These are phyloP conservation scores for Cynodonichthys magdalenae DNA, from an alignment of 2,797 vertebrate genomes.

Conservation along the genomic window DNA sequence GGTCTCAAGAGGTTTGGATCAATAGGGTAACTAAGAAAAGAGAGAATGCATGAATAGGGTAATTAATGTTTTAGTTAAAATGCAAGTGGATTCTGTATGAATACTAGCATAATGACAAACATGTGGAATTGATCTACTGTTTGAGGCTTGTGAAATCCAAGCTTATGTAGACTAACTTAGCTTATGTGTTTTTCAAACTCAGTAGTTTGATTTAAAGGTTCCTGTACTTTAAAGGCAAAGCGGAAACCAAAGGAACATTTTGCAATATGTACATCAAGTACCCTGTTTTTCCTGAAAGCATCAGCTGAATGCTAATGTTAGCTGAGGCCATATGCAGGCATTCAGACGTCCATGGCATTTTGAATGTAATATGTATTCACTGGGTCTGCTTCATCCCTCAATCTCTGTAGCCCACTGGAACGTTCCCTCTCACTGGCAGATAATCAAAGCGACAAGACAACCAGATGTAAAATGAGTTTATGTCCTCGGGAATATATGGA, in stretches of 20 bases:
- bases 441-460: slow-evolving; percentile 27
- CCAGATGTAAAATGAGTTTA: slow-evolving; percentile 12
- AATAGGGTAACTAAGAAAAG: slow-evolving; percentile 13
- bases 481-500: slow-evolving; percentile 7
- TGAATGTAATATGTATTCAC: slow-evolving; percentile 12
- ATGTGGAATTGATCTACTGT: slow-evolving; percentile 4
- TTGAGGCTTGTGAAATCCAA: slow-evolving; percentile 22
- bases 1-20: slow-evolving; percentile 10
- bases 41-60: slow-evolving; percentile 14
- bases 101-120: slow-evolving; percentile 1
- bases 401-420: slow-evolving; percentile 7
- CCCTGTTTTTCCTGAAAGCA: slow-evolving; percentile 4
- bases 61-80: slow-evolving; percentile 20
- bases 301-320: slow-evolving; percentile 25
- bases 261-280: slow-evolving; percentile 1
- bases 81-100: slow-evolving; percentile 21
- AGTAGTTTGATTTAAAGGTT: slow-evolving; percentile 37
- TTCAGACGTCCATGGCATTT: slow-evolving; percentile 28
- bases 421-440: slow-evolving; percentile 25
- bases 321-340: slow-evolving; percentile 20
- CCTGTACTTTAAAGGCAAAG: slow-evolving; percentile 23
- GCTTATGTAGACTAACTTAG: slow-evolving; percentile 16
- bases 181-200: slow-evolving; percentile 25
- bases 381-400: slow-evolving; percentile 13
- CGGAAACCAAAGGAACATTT: slow-evolving; percentile 11